Percentiles rank a stretch among this genome's conserved stretches.
These are phyloP conservation scores for Bombycilla garrulus DNA, from an alignment of 2,113 vertebrate genomes.

Conservation along the genomic window DNA sequence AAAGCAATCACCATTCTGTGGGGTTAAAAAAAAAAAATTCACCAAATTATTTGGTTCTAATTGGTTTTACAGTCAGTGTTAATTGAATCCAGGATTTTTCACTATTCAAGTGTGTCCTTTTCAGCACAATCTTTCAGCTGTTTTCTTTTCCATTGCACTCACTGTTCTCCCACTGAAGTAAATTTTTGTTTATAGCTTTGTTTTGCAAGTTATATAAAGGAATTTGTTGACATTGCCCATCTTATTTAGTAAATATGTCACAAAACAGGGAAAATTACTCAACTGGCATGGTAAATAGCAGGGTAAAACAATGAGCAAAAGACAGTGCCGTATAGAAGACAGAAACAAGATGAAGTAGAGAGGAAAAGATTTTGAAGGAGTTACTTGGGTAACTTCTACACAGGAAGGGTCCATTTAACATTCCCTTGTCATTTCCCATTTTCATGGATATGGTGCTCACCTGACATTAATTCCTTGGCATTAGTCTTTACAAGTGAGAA, in stretches of 20 bases:
- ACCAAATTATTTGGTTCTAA: neutral
- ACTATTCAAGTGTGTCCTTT: neutral
- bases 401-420: fast-evolving
- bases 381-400: neutral
- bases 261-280: neutral
- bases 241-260: neutral
- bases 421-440: neutral
- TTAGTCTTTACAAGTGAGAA: neutral
- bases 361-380: neutral
- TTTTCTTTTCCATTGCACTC: neutral
- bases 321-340: neutral
- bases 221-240: neutral
- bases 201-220: neutral
- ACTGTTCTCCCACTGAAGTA: neutral
- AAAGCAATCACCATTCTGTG: neutral
- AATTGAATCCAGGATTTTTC: neutral
- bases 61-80: neutral
- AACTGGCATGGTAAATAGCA: neutral
- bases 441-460: neutral
- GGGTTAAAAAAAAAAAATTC: neutral
- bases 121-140: neutral
- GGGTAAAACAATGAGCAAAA: neutral
- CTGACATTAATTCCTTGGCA: neutral
- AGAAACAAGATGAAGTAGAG: neutral
- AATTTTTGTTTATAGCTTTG: neutral